These are phyloP conservation scores for Propithecus coquereli DNA, from an alignment of 2,113 vertebrate species.

Conservation along the genomic window DNA sequence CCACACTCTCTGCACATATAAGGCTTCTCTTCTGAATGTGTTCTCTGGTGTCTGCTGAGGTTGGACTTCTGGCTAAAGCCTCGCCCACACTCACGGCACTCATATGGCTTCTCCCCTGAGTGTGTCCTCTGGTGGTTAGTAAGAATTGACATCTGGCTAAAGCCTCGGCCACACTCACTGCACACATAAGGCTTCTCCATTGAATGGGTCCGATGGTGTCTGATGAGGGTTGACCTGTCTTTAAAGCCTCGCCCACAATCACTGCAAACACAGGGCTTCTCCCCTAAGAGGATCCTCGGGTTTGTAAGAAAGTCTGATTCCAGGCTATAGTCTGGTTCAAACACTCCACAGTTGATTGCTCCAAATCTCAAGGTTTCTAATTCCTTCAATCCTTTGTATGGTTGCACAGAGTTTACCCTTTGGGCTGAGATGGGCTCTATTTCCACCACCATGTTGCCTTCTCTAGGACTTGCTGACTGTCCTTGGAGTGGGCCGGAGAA, in stretches of 20 bases:
- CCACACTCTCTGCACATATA: neutral
- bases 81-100: neutral
- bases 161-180: neutral
- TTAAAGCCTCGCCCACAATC: neutral
- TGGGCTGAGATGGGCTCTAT: neutral
- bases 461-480: neutral
- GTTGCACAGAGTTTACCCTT: neutral
- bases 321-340: neutral
- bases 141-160: neutral
- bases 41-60: neutral
- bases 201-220: neutral
- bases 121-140: neutral
- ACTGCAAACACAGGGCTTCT: neutral
- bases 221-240: neutral
- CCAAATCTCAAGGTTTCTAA: neutral
- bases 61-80: neutral
- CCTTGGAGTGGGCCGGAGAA: neutral
- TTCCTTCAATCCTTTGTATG: neutral
- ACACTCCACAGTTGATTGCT: neutral
- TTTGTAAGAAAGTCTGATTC: neutral
- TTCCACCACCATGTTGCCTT: neutral
- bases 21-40: slow-evolving; percentile 1
- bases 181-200: neutral
- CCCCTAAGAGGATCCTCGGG: neutral
- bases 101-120: neutral